A percentile compares a stretch with the other conserved stretches of the same genome.
These are phyloP conservation scores for Heliconius erato DNA, from an alignment of 2,888 invertebrate species.

Conservation along the genomic window DNA sequence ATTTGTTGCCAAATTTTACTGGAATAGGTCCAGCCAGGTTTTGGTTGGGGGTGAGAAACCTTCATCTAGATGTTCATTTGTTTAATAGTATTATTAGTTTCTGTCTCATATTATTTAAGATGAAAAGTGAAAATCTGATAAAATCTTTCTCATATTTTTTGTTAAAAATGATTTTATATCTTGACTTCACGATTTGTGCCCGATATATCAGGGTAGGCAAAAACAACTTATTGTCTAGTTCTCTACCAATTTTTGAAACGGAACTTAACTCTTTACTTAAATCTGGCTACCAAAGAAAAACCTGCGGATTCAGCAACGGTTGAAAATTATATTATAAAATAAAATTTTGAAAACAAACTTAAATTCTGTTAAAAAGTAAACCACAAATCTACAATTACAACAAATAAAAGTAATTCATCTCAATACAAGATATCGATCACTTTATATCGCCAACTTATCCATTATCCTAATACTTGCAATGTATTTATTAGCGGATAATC, in stretches of 20 bases:
- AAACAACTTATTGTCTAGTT: too few species aligned
- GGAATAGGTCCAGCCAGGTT: conserved; percentile 36
- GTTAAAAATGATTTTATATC: too few species aligned
- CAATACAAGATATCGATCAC: conserved; percentile 1
- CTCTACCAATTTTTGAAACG: too few species aligned
- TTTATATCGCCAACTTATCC: conserved; percentile 12
- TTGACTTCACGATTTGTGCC: too few species aligned
- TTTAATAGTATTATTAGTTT: background rate
- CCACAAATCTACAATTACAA: background rate
- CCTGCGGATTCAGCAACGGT: too few species aligned
- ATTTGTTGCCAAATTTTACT: conserved; percentile 35
- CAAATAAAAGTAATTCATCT: background rate
- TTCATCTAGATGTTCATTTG: conserved; percentile 12
- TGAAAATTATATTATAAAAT: too few species aligned
- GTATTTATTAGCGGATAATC: conserved; percentile 45
- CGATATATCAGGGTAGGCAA: too few species aligned
- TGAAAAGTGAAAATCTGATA: background rate
- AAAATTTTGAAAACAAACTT: background rate
- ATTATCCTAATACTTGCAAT: conserved; percentile 35
- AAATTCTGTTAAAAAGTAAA: background rate
- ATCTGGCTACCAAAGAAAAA: too few species aligned
- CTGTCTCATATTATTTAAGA: background rate
- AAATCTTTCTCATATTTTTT: background rate
- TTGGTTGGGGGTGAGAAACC: conserved; percentile 18
- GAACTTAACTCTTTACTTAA: too few species aligned